Base-by-base conservation (phyloP, 2,113 vertebrate genomes). In the Dissostichus mawsoni region DNA sequence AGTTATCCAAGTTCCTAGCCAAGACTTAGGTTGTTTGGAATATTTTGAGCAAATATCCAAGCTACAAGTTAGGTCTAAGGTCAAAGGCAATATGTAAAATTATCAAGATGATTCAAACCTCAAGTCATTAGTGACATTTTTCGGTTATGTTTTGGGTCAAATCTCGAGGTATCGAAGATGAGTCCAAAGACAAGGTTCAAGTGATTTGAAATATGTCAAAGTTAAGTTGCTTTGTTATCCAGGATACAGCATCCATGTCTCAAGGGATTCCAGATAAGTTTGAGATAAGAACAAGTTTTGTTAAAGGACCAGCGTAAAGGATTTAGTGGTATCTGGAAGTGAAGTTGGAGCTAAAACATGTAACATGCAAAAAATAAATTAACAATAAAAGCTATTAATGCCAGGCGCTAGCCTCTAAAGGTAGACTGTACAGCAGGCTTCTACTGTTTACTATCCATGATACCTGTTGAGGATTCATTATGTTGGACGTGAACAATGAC, bases 401-500 rank as follows among this genome's bases (percentile, higher is more conserved):
- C 51, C 7, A 41, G 1, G 5, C 4, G 11, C 3, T 45, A 67
- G 7, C 59, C 61, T 66, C 50, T 83, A 29, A 17, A 83, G 72
- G 81, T 55, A 41, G 36, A 44, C 3, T 63, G 17, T 11, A 69
- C 56, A 70, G 10, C 9, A 79, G 8, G 3, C 41, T 45, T 14
- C 3, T 62, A 16, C 51, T 41, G 11, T 10, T 63, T 56, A 80
- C 36, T 51, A 4, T 76, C 45, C 20, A 57, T 48, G 73, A 79
- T 83, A 87, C 73, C 65, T 78, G 78, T 82, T 76, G 72, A 90
- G 23, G 45, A 53, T 76, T 51, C 67, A 82, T 41, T 86, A 80
- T 81, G 79, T 82, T 76, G 44, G 55, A 81, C 36, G 1, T 84
- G 74, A 88, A 90, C 87, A 72, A 50, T 91, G 90, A 93, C 17